These are phyloP conservation scores for Julus scanicus DNA, from an alignment of 2,888 invertebrate species.

Conservation along the genomic window DNA sequence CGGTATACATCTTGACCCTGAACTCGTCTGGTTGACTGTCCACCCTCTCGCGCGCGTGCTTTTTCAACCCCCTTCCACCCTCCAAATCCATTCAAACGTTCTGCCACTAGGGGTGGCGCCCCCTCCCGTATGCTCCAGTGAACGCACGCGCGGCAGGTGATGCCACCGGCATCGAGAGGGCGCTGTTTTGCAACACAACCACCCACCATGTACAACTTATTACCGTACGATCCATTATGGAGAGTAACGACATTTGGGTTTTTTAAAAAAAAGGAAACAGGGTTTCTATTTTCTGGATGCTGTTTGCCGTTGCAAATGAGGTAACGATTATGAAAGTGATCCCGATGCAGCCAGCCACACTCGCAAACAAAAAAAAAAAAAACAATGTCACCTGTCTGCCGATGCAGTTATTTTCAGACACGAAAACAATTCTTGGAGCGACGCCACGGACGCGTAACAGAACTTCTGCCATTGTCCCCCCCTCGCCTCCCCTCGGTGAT, in stretches of 20 bases:
- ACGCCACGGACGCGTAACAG: background rate
- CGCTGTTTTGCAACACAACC: background rate
- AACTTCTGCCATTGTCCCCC: background rate
- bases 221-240: background rate
- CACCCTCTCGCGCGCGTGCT: too few relatives aligned
- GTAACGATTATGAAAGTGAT: slow-evolving; percentile 9
- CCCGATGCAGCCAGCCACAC: background rate
- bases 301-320: background rate
- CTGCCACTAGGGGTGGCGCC: background rate
- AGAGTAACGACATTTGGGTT: background rate
- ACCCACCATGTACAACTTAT: background rate
- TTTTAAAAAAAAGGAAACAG: background rate
- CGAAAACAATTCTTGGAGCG: background rate
- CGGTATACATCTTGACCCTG: too few relatives aligned
- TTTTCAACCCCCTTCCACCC: too few relatives aligned
- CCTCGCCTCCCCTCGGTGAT: too few relatives aligned
- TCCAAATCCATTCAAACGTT: too few relatives aligned
- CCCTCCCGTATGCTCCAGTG: background rate
- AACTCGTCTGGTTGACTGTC: too few relatives aligned
- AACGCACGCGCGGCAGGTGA: background rate
- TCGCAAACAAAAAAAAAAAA: background rate
- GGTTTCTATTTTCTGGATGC: background rate
- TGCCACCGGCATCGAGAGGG: background rate
- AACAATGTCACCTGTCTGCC: slow-evolving; percentile 1
- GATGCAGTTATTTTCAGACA: background rate